A percentile compares a stretch with the other conserved stretches of the same genome.
Conservation (phyloP, 2,113 vertebrate genomes). For the Dicerorhinus sumatrensis region DNA sequence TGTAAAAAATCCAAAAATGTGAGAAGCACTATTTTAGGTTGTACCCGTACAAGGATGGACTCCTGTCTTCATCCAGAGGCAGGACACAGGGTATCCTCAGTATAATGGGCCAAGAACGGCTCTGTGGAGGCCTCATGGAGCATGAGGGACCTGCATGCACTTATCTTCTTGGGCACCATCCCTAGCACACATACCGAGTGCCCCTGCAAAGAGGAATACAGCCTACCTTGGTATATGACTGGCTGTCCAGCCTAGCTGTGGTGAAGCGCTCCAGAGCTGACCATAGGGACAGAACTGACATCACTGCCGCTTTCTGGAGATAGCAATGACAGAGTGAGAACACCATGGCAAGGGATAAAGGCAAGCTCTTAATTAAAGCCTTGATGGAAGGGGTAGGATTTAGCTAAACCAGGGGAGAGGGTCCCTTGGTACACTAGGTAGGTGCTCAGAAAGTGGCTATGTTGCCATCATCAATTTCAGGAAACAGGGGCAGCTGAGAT, state of each 20-base stretch:
- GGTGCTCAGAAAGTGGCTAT: background rate
- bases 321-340: background rate
- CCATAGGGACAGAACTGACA: constrained; percentile 2
- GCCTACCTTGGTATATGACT: background rate
- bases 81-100: background rate
- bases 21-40: background rate
- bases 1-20: background rate
- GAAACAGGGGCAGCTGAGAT: background rate
- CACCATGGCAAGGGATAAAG: constrained; percentile 11
- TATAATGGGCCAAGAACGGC: background rate
- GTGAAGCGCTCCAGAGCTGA: background rate
- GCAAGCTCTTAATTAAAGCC: constrained; percentile 29
- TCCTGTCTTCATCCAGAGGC: background rate
- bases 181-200: background rate
- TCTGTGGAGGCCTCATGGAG: background rate
- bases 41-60: background rate
- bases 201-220: background rate
- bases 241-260: background rate
- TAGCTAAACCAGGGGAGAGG: background rate
- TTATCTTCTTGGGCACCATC: background rate
- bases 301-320: constrained; percentile 40
- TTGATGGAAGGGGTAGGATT: background rate
- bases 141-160: background rate
- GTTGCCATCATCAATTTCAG: background rate
- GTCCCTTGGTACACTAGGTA: background rate